Conservation (phyloP, 64 coral and sea anemone species). For the Montipora foliosa region DNA sequence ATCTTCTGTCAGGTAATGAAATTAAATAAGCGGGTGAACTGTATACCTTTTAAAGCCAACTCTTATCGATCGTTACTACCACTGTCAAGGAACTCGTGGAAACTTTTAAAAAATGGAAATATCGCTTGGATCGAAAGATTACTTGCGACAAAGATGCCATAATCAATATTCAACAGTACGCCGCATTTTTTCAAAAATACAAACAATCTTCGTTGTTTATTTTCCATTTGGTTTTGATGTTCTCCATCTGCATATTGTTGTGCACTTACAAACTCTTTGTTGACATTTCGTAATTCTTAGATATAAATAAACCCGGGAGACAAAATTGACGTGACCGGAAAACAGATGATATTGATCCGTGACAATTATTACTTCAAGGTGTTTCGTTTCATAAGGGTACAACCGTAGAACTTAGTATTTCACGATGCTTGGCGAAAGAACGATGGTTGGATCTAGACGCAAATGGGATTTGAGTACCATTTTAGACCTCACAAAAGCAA, state of each 20-base stretch:
- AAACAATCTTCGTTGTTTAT: not conserved
- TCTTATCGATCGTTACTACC: not conserved
- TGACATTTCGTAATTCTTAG: slow-evolving; percentile 20
- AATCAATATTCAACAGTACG: not conserved
- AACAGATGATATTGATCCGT: not conserved
- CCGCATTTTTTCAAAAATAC: not conserved
- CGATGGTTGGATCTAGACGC: not conserved
- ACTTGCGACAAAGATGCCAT: too few species aligned
- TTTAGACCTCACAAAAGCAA: slow-evolving; percentile 20
- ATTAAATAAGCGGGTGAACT: not conserved
- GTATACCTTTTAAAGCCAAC: not conserved
- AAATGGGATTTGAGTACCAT: slow-evolving; percentile 45
- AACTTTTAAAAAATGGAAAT: too few species aligned
- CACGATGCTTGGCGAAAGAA: not conserved
- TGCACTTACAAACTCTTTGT: not conserved
- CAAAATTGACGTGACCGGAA: slow-evolving; percentile 34
- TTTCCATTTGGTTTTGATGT: not conserved
- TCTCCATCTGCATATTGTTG: not conserved
- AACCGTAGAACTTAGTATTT: not conserved
- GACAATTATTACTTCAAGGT: not conserved
- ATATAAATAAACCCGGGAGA: not conserved
- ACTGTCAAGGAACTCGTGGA: too few species aligned
- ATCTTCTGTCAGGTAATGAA: too few species aligned
- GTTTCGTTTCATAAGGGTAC: not conserved
- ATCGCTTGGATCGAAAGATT: too few species aligned